These are phyloP conservation scores for Dinoponera quadriceps DNA, from an alignment of 1,140 invertebrate genomes.

Conservation along the genomic window DNA sequence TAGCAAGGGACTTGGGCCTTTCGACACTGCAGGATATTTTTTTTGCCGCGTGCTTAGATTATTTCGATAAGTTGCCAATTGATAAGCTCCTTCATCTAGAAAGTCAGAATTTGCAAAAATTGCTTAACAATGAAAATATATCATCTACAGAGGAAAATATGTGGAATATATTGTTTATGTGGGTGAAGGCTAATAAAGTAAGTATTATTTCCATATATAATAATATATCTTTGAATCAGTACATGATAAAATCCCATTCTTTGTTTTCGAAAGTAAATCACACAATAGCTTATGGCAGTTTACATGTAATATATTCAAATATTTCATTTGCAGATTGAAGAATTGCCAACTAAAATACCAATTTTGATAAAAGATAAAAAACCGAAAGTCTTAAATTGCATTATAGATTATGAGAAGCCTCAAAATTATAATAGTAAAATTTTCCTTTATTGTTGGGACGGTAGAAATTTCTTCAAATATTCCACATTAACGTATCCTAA, in stretches of 20 bases:
- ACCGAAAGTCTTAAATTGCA: constrained; percentile 31
- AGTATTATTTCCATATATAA: neutral
- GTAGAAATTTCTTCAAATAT: constrained; percentile 53
- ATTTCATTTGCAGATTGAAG: neutral
- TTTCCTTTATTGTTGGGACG: constrained; percentile 69
- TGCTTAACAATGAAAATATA: constrained; percentile 72
- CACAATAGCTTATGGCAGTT: neutral
- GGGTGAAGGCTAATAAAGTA: constrained; percentile 44
- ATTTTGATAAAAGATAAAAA: neutral
- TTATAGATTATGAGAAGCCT: constrained; percentile 32
- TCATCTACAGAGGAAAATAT: constrained; percentile 32
- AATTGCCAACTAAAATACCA: neutral
- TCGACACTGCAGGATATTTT: constrained; percentile 64
- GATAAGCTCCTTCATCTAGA: neutral
- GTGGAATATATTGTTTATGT: neutral
- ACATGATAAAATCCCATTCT: neutral
- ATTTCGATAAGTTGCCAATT: constrained; percentile 69
- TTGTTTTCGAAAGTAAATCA: neutral
- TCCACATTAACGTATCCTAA: constrained; percentile 49
- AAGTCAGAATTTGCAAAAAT: constrained; percentile 65
- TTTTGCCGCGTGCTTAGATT: constrained; percentile 71
- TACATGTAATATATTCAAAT: neutral
- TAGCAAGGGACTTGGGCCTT: constrained; percentile 69
- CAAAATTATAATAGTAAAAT: neutral
- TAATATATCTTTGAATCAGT: neutral